Base-by-base conservation (phyloP, 2,888 invertebrate species). In the Hartigia nigra region DNA sequence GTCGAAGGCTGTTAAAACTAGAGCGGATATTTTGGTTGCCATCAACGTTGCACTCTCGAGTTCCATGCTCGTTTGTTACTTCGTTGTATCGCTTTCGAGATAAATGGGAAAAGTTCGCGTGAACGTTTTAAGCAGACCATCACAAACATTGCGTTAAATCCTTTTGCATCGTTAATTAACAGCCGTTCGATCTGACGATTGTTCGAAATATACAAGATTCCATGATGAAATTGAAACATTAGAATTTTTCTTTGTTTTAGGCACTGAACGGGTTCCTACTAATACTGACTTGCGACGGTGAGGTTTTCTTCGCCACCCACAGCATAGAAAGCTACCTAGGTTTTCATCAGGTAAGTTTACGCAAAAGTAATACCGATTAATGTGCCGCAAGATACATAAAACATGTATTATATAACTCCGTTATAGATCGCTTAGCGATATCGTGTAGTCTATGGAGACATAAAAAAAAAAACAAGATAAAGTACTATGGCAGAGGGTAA, bases 271-370 rank as follows among this genome's bases (percentile, higher is more conserved):
- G 99, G 88, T 99, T 99, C 94, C 95, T 99, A 91, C 96, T 99
- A 94, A 98, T 99, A 91, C 94, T 99, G 85, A 99, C 98, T 86
- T 98, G 98, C 93, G 99, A 99, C 92, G 99, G 99, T 82, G 99
- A 99, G 93, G 99, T 99, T 76, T 99, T 99, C 94, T 99, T 99
- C 93, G 99, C 99, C 80, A 99, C 99, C 83, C 98, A 99, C 94
- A 99, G 98, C 93, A 99, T 99, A 92, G 99, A 99, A 94, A 98
- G 98, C 92, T 99, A 99, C 93, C 95, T 99, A 91, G 99, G 99
- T 92, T 99, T 99, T 94, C 99, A 99, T 94, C 99, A 99, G 96
- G 99, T 99, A 93, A 93, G 93, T 92, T 79, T 9, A 55, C 55
- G 9, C 9, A 9, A 55, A 23, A 9, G 23, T 23, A 39, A 39